Evolutionary conservation across 2,888 invertebrate genomes (phyloP).

Genomic region (Ormyrus rosae): DNA sequence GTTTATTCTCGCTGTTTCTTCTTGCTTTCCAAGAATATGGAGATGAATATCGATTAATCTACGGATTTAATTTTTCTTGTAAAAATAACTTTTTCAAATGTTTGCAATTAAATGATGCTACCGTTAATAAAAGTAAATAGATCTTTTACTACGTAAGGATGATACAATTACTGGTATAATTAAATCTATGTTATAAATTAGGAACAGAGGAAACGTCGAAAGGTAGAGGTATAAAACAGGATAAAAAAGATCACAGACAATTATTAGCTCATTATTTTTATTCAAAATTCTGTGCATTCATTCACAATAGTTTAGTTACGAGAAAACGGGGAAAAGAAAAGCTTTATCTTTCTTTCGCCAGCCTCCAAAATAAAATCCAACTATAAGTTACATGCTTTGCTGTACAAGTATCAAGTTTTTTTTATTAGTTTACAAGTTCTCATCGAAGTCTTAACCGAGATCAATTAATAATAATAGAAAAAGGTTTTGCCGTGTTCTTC

Average conservation of each 20-base stretch:
- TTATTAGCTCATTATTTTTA: slow-evolving; percentile 49
- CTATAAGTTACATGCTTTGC: slow-evolving; percentile 26
- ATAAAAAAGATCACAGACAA: background rate
- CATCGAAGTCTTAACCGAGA: slow-evolving; percentile 52
- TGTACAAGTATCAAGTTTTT: slow-evolving; percentile 51
- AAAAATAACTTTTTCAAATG: no score
- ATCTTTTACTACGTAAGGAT: no score
- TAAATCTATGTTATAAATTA: no score
- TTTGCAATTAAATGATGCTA: no score
- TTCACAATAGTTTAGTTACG: slow-evolving; percentile 49
- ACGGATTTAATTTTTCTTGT: no score
- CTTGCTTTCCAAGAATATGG: no score
- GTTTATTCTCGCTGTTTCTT: no score
- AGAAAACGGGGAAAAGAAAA: slow-evolving; percentile 45
- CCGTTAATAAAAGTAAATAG: no score
- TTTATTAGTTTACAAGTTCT: slow-evolving; percentile 51
- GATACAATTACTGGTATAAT: no score
- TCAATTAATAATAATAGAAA: slow-evolving; percentile 54
- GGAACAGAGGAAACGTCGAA: no score
- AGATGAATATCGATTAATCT: no score
- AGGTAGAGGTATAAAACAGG: background rate
- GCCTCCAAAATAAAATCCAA: slow-evolving; percentile 44
- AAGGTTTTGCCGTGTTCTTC: slow-evolving; percentile 21
- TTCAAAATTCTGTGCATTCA: slow-evolving; percentile 53
- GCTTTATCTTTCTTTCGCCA: slow-evolving; percentile 6